These are phyloP conservation scores for Xiphophorus hellerii DNA, from an alignment of 2,113 vertebrate genomes.

Conservation along the genomic window DNA sequence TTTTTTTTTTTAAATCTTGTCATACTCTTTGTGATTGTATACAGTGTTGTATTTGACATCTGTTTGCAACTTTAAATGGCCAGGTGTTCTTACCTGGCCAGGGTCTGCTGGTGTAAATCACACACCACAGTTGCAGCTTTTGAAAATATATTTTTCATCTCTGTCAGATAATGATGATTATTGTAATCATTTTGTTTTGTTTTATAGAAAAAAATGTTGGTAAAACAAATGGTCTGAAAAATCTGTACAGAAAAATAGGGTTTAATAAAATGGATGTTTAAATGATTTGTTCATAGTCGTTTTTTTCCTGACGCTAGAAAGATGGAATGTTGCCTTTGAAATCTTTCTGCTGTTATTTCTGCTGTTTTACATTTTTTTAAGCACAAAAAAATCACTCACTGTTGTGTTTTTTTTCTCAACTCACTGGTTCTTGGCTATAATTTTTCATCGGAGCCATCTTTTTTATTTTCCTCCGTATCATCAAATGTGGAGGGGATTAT, in stretches of 20 bases:
- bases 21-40: conserved; percentile 68
- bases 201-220: conserved; percentile 47
- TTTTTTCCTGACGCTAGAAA: conserved; percentile 61
- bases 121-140: conserved; percentile 64
- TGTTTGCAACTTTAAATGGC: conserved; percentile 72
- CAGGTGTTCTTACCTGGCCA: conserved; percentile 62
- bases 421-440: conserved; percentile 50
- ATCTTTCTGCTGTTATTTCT: conserved; percentile 24
- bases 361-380: conserved; percentile 29
- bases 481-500: conserved; percentile 72
- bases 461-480: conserved; percentile 27
- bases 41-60: conserved; percentile 68
- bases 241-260: conserved; percentile 76
- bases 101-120: conserved; percentile 66
- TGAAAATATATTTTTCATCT: conserved; percentile 46
- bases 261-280: conserved; percentile 79
- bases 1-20: conserved; percentile 49
- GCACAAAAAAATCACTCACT: background rate
- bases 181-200: conserved; percentile 26
- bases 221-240: conserved; percentile 71
- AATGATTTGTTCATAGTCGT: conserved; percentile 72
- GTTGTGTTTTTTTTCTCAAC: conserved; percentile 50
- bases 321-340: conserved; percentile 57
- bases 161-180: conserved; percentile 57
- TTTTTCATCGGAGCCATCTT: conserved; percentile 61